These are phyloP conservation scores for Acheta domesticus DNA, from an alignment of 2,888 invertebrate genomes.

Conservation along the genomic window DNA sequence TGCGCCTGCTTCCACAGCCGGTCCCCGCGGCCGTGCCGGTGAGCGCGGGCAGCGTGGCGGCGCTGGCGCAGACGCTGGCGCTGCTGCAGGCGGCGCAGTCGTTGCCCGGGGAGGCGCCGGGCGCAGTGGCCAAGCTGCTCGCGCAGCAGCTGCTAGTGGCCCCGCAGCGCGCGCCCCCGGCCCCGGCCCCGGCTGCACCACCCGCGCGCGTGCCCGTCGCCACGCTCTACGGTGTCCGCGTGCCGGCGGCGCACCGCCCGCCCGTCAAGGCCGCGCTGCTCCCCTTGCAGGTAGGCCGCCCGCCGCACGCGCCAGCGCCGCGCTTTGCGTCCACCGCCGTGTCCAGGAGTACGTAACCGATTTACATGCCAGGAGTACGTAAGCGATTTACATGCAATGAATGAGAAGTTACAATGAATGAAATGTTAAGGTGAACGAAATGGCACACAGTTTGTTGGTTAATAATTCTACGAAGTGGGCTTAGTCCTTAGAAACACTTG, in stretches of 20 bases:
- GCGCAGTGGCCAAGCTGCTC: not conserved
- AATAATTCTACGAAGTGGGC: no score
- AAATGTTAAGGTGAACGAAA: no score
- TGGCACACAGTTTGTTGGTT: no score
- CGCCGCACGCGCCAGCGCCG: not conserved
- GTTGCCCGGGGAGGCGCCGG: conserved; percentile 45
- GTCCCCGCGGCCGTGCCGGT: not conserved
- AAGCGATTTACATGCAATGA: no score
- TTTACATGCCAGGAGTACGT: no score
- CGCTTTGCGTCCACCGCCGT: not conserved
- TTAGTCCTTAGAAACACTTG: no score
- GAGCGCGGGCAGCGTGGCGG: conserved; percentile 42
- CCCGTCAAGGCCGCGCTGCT: not conserved
- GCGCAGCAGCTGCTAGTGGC: not conserved
- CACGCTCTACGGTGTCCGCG: not conserved
- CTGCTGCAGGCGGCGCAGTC: conserved; percentile 58
- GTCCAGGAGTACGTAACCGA: not conserved
- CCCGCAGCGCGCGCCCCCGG: not conserved
- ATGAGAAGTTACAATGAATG: no score
- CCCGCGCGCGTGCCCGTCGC: not conserved
- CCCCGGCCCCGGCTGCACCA: not conserved
- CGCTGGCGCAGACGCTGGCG: conserved; percentile 69
- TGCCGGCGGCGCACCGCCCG: not conserved
- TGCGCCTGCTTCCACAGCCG: no score
- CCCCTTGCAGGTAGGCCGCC: not conserved